Conservation (phyloP, 2,113 vertebrate species). For the Cynoglossus semilaevis region DNA sequence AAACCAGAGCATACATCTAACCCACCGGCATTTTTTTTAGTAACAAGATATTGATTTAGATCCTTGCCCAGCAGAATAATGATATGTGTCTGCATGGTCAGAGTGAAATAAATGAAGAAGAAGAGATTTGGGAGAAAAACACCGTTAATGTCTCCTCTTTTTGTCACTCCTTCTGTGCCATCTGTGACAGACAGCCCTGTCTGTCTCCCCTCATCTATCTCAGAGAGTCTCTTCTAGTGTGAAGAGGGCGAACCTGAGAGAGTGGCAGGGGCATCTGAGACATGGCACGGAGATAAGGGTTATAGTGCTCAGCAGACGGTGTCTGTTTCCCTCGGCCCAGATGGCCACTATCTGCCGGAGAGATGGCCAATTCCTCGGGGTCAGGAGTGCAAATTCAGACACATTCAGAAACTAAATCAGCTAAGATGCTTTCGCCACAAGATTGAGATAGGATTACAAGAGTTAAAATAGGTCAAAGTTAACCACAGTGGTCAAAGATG, state of each 20-base stretch:
- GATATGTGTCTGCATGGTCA: conserved; percentile 46
- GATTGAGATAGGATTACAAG: too few species aligned
- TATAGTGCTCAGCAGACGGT: conserved; percentile 56
- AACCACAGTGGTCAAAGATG: too few species aligned
- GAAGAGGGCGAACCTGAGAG: conserved; percentile 36
- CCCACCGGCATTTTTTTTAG: conserved; percentile 24
- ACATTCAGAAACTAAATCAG: conserved; percentile 13
- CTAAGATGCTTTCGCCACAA: too few species aligned
- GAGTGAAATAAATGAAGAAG: conserved; percentile 29
- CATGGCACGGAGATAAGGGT: conserved; percentile 54
- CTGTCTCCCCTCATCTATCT: conserved; percentile 54
- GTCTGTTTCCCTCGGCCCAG: conserved; percentile 59
- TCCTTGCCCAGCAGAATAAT: conserved; percentile 35
- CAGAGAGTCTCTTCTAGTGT: conserved; percentile 38
- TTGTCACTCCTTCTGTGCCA: conserved; percentile 6
- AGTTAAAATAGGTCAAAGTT: too few species aligned
- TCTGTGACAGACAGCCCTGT: conserved; percentile 40
- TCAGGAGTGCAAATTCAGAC: conserved; percentile 24
- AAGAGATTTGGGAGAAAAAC: not conserved
- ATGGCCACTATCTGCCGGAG: conserved; percentile 63
- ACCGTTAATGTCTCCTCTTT: not conserved
- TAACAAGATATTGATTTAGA: conserved; percentile 59
- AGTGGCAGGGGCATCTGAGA: conserved; percentile 49
- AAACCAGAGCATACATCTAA: conserved; percentile 45
- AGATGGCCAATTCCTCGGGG: conserved; percentile 43